phyloP scores from a whole-genome alignment of 2,888 invertebrate genomes.

The Philereme transversata region DNA sequence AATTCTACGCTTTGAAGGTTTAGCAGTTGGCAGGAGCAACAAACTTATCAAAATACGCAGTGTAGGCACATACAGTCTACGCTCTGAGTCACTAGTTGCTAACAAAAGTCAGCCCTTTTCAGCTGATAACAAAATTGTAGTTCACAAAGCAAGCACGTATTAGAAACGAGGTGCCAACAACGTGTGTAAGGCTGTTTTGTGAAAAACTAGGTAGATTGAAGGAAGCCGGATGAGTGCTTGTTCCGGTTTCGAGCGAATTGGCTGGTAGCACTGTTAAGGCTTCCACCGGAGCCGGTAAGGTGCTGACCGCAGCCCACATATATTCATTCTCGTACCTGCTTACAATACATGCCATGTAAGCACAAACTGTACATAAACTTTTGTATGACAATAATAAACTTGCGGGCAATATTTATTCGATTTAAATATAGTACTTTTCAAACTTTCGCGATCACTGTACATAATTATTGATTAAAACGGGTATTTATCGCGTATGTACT shows the following conservation, averaged over 20 bases:
- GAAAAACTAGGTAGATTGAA: constrained; percentile 71
- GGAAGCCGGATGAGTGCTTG: constrained; percentile 71
- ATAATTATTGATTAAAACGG: too few relatives aligned
- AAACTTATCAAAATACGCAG: too few relatives aligned
- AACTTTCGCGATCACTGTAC: too few relatives aligned
- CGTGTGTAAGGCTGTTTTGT: constrained; percentile 43
- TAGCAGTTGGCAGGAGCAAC: too few relatives aligned
- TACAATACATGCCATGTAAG: not conserved
- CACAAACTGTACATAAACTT: too few relatives aligned
- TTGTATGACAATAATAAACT: too few relatives aligned
- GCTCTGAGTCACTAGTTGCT: too few relatives aligned
- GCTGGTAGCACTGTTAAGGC: constrained; percentile 59
- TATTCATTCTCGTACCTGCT: not conserved
- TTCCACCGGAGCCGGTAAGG: constrained; percentile 59
- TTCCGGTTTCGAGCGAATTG: constrained; percentile 75
- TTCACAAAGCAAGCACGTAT: constrained; percentile 19
- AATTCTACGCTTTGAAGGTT: too few relatives aligned
- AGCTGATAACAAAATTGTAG: constrained; percentile 5
- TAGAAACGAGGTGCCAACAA: constrained; percentile 13
- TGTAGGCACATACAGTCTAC: too few relatives aligned
- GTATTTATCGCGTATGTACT: too few relatives aligned
- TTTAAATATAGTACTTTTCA: too few relatives aligned
- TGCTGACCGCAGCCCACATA: constrained; percentile 55
- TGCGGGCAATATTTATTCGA: too few relatives aligned
- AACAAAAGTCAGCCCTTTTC: not conserved